A percentile compares a stretch with the other conserved stretches of the same genome.
These are phyloP conservation scores for Leucoraja erinaceus DNA, from an alignment of 2,113 vertebrate genomes.

Conservation along the genomic window DNA sequence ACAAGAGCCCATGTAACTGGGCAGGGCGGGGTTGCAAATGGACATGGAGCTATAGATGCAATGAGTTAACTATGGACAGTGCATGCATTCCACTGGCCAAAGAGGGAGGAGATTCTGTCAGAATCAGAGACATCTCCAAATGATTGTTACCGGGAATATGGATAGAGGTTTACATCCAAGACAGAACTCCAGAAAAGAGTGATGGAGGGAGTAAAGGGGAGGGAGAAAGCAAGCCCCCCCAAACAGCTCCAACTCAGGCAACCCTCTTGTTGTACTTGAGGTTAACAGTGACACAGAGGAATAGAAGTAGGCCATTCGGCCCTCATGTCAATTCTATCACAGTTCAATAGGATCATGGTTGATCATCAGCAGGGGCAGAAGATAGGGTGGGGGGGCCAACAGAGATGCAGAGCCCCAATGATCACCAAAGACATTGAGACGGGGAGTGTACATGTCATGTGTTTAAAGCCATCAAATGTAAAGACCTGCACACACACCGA, in stretches of 20 bases:
- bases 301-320: background rate
- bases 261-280: background rate
- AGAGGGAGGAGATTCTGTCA: background rate
- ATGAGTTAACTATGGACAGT: too few species aligned
- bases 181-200: background rate
- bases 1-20: background rate
- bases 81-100: background rate
- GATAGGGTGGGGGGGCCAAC: too few species aligned
- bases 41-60: too few species aligned
- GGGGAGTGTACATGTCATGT: too few species aligned
- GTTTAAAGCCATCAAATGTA: too few species aligned
- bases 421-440: too few species aligned
- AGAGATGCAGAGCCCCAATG: too few species aligned
- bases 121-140: background rate
- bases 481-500: too few species aligned
- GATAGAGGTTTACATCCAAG: background rate
- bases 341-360: too few species aligned
- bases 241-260: background rate
- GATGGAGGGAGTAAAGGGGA: background rate
- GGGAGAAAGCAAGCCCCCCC: background rate
- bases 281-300: background rate
- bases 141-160: background rate
- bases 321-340: background rate
- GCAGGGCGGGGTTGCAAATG: background rate
- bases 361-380: too few species aligned